phyloP scores from a whole-genome alignment of 1,140 invertebrate genomes.

The Acromyrmex heyeri region DNA sequence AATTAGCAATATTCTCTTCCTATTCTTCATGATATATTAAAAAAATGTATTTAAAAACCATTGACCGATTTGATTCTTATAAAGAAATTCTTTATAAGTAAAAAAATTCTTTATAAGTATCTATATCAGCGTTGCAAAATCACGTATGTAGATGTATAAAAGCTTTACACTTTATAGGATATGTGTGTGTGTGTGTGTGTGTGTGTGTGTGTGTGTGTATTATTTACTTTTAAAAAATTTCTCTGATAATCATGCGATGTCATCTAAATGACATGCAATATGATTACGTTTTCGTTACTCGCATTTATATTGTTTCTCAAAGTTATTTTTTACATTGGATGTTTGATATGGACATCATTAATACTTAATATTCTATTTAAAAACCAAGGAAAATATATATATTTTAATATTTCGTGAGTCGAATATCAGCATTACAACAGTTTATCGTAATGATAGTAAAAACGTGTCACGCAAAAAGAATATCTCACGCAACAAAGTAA shows the following conservation, averaged over 20 bases:
- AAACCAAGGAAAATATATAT: neutral
- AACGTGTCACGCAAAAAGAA: neutral
- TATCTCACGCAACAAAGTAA: neutral
- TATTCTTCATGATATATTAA: neutral
- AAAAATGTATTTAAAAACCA: neutral
- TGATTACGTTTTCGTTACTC: neutral
- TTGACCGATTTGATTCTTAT: neutral
- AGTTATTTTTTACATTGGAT: neutral
- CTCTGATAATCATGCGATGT: neutral
- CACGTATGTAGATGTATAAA: neutral
- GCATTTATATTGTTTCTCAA: neutral
- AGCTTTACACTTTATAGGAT: too few species aligned
- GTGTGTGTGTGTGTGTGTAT: too few species aligned
- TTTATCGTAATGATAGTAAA: neutral
- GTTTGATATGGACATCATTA: neutral
- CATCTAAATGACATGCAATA: neutral
- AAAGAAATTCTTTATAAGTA: too few species aligned
- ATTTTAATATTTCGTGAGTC: neutral
- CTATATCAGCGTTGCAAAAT: neutral
- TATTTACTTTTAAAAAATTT: neutral
- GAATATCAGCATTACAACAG: neutral
- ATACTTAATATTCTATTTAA: neutral
- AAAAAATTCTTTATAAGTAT: neutral
- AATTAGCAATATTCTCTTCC: neutral
- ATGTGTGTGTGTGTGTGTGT: too few species aligned